Conservation (phyloP, 2,113 vertebrate genomes). For the Aegotheles bennettii region DNA sequence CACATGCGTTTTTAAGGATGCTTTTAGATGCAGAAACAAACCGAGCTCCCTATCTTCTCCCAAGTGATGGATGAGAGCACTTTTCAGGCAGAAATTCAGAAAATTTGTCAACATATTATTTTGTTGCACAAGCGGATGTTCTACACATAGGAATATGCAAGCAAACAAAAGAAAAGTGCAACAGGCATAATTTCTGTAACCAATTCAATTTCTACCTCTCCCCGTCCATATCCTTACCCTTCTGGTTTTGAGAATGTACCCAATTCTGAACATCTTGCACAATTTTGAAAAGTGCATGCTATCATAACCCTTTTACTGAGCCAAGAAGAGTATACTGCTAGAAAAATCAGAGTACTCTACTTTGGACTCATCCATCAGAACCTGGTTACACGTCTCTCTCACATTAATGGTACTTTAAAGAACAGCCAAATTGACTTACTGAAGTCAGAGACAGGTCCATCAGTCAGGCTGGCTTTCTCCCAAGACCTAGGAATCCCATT, state of each 20-base stretch:
- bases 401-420: not conserved
- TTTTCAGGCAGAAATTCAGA: not conserved
- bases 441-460: not conserved
- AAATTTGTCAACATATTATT: too few relatives aligned
- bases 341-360: not conserved
- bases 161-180: too few relatives aligned
- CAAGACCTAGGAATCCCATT: not conserved
- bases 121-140: too few relatives aligned
- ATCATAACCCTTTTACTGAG: not conserved
- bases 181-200: too few relatives aligned
- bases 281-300: not conserved
- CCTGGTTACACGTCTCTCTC: not conserved
- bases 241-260: not conserved
- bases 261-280: not conserved
- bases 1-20: not conserved
- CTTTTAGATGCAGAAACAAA: not conserved
- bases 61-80: not conserved
- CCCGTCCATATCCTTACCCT: not conserved
- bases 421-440: not conserved
- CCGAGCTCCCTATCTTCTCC: fast-evolving
- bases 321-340: not conserved
- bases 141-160: too few relatives aligned
- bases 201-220: not conserved
- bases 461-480: not conserved
- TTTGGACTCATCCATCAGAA: not conserved